Base-by-base conservation (phyloP, 1,140 invertebrate genomes). In the Globodera rostochiensis region DNA sequence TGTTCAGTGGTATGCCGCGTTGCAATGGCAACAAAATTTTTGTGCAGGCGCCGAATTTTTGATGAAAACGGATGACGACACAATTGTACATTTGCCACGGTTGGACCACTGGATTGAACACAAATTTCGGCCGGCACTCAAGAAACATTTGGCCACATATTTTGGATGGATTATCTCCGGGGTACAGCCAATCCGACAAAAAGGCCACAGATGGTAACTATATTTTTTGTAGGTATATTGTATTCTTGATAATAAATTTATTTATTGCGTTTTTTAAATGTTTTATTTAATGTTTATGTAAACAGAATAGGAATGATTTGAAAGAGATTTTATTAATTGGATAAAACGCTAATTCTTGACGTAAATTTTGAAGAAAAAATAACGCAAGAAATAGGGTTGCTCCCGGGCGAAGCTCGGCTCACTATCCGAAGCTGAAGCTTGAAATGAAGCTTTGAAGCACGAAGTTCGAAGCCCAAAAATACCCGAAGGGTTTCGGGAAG, bases 151-250 rank as follows among this genome's bases (percentile, higher is more conserved):
- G 50, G 76, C 76, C 19, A 78, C 70, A 15, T 78, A 66, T 67
- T 78, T 78, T 67, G 76, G 76, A 49, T 78, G 76, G 76, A 78
- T 78, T n/a, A 78, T 78, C 25, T 67, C 53, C 25, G 76, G 76
- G 0, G 60, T 71, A 19, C 15, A 70, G 60, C 76, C 76, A 15
- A 78, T 78, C 19, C 66, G 76, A 36, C 60, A 78, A n/a, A 66
- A 66, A 36, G n/a, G 46, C 5, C 53, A 78, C 70, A 69, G 70
- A 78, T 78, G 76, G 76, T 78, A 19, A 15, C 19, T 46, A 1
- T 66, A 74, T 74, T 5, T 74, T 13, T 13, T 13, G 21, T 74
- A n/a, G 13, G 3, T 21, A 74, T 46, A 8, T 66, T 21, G 60
- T 66, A 3, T 66, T 3, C 60, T 66, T 1, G 13, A 15, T 21